A percentile compares a stretch with the other conserved stretches of the same genome.
Conservation (phyloP, 35 echinoderm and acorn worm species). For the Nesometra sesokonis region DNA sequence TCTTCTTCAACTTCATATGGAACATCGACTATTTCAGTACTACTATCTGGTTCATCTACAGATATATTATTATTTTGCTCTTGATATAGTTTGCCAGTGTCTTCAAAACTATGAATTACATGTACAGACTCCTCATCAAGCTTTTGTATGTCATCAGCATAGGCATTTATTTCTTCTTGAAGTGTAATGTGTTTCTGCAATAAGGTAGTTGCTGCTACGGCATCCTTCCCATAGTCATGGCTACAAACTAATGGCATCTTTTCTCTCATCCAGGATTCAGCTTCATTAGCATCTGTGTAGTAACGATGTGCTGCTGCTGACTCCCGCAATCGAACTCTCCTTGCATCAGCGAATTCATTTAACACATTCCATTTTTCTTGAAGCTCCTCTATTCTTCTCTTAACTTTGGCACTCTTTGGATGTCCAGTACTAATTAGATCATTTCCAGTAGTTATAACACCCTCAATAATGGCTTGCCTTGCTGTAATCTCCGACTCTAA, state of each 20-base stretch:
- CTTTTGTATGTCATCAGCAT: conserved; percentile 80
- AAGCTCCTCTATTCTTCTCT: conserved; percentile 41
- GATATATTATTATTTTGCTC: conserved; percentile 11
- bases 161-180: conserved; percentile 83
- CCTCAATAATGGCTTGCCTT: conserved; percentile 50
- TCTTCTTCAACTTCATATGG: conserved; percentile 69
- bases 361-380: conserved; percentile 57
- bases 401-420: conserved; percentile 37
- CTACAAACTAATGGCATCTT: conserved; percentile 97
- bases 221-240: conserved; percentile 90
- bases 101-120: conserved; percentile 33
- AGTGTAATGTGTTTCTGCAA: conserved; percentile 62
- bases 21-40: conserved; percentile 12
- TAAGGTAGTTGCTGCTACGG: conserved; percentile 57
- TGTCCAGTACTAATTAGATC: conserved; percentile 48
- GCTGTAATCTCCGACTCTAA: conserved; percentile 77
- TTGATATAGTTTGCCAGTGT: not conserved
- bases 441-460: conserved; percentile 47
- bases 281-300: conserved; percentile 98
- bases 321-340: conserved; percentile 56
- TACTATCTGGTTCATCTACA: conserved; percentile 12
- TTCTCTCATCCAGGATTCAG: conserved; percentile 99
- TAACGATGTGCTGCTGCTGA: conserved; percentile 72
- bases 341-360: conserved; percentile 55
- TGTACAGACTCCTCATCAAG: conserved; percentile 52